Evolutionary conservation across 2,888 invertebrate species (phyloP).

Genomic region (Parnassius apollo): DNA sequence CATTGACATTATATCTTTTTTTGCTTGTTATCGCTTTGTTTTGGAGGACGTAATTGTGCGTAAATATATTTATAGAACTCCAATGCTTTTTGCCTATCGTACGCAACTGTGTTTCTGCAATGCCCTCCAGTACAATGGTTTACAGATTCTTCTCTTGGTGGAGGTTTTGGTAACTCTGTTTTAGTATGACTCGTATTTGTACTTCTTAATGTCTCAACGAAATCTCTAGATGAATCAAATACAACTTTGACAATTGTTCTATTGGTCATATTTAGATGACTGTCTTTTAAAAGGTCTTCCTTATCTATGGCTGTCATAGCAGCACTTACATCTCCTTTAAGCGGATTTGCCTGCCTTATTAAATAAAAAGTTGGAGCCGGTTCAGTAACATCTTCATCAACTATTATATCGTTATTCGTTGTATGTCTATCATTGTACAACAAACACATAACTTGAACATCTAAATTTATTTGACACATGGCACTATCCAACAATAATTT

Average conservation of each 20-base stretch:
- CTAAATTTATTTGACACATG: slow-evolving; percentile 69
- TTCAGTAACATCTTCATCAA: slow-evolving; percentile 66
- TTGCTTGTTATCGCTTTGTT: slow-evolving; percentile 48
- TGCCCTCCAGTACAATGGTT: slow-evolving; percentile 59
- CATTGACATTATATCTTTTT: slow-evolving; percentile 44
- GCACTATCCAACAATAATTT: slow-evolving; percentile 63
- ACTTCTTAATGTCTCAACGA: slow-evolving; percentile 68
- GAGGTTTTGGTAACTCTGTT: slow-evolving; percentile 44
- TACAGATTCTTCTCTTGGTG: slow-evolving; percentile 51
- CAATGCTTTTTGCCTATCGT: slow-evolving; percentile 70
- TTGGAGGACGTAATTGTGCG: slow-evolving; percentile 66
- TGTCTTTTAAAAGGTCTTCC: slow-evolving; percentile 60
- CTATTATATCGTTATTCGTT: slow-evolving; percentile 50
- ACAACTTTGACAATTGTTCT: slow-evolving; percentile 69
- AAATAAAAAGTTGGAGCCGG: slow-evolving; percentile 71
- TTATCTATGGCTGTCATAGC: slow-evolving; percentile 67
- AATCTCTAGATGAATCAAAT: slow-evolving; percentile 69
- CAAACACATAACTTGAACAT: slow-evolving; percentile 68
- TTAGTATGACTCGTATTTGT: slow-evolving; percentile 51
- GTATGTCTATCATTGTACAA: slow-evolving; percentile 65
- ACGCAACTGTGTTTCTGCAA: slow-evolving; percentile 60
- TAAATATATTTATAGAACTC: slow-evolving; percentile 77
- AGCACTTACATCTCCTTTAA: slow-evolving; percentile 57
- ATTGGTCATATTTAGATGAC: slow-evolving; percentile 65
- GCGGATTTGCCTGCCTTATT: slow-evolving; percentile 64